Evolutionary conservation across 2,797 vertebrate species (phyloP).

Genomic region (Spinibarbus caldwelli): DNA sequence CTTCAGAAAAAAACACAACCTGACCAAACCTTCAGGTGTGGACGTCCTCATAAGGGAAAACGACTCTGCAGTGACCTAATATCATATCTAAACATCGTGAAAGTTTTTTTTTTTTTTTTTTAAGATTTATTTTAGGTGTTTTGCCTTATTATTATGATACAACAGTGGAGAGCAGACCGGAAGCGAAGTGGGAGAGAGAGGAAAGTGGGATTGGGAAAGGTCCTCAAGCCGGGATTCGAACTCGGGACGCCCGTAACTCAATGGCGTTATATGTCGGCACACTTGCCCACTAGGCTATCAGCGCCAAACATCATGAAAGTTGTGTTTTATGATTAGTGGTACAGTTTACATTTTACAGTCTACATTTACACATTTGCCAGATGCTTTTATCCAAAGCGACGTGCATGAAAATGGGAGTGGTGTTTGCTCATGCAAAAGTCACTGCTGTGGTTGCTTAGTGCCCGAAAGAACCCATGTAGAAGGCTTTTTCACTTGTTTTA

Average conservation of each 20-base stretch:
- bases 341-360: not conserved
- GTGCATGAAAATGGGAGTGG: not conserved
- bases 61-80: not conserved
- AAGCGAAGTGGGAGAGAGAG: not conserved
- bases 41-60: not conserved
- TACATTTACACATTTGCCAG: not conserved
- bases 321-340: not conserved
- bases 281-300: not conserved
- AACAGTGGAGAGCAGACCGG: not conserved
- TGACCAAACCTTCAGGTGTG: not conserved
- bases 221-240: not conserved
- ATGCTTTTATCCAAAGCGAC: not conserved
- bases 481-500: not conserved
- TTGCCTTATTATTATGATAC: not conserved
- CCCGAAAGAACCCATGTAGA: not conserved
- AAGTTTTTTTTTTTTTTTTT: no score
- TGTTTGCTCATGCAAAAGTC: not conserved
- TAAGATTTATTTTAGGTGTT: not conserved
- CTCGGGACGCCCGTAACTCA: not conserved
- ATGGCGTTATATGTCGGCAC: not conserved
- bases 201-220: not conserved
- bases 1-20: not conserved
- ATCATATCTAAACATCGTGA: not conserved
- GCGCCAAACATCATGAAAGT: not conserved
- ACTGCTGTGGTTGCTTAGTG: not conserved